Percentiles rank a stretch among this genome's conserved stretches.
Conservation (phyloP, 2,113 vertebrate species). For the Apteryx owenii region DNA sequence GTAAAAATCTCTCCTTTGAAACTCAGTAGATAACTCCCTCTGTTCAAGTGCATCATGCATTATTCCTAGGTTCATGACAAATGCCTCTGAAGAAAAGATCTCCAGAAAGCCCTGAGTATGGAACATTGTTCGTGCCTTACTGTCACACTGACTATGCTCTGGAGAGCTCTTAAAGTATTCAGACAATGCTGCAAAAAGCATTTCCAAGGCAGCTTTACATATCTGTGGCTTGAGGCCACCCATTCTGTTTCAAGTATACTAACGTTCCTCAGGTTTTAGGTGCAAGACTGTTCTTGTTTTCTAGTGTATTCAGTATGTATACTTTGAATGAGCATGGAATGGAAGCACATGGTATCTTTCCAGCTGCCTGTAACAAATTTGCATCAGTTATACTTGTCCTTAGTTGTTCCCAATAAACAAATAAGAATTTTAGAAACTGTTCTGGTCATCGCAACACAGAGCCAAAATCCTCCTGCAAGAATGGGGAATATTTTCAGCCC, state of each 20-base stretch:
- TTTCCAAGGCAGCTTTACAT: background rate
- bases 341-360: rapidly evolving
- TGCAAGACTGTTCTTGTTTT: background rate
- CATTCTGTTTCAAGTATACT: background rate
- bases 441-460: background rate
- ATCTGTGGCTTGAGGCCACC: background rate
- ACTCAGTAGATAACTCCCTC: background rate
- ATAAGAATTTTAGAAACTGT: background rate
- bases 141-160: background rate
- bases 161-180: background rate
- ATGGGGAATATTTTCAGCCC: background rate
- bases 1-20: background rate
- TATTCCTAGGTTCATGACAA: background rate
- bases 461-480: background rate
- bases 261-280: background rate
- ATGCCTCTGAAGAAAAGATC: background rate
- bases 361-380: background rate
- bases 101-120: background rate
- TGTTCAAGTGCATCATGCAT: background rate
- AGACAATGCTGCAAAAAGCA: rapidly evolving
- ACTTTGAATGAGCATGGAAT: background rate
- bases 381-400: rapidly evolving
- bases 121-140: background rate
- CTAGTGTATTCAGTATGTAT: rapidly evolving
- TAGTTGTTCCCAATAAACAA: background rate